Base-by-base conservation (phyloP, 2,113 vertebrate species). In the Eira barbara region DNA sequence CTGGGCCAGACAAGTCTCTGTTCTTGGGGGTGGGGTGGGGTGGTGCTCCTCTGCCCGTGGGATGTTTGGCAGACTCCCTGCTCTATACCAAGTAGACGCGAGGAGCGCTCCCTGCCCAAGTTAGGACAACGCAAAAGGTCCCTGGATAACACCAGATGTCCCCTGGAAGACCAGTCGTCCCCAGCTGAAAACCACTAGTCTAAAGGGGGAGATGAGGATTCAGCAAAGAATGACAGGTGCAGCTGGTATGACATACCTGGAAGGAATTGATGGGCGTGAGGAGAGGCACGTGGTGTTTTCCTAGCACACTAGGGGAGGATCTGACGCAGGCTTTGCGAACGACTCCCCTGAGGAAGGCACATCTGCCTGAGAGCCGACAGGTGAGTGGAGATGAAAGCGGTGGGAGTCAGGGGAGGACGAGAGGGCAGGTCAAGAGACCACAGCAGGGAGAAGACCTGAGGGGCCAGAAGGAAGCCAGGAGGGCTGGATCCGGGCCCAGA, bases 161-260 rank as follows among this genome's bases (percentile, higher is more conserved):
- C n/a, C 59, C 3, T 2, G 3, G 4, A 0, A 6, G 3, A 52
- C 6, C 15, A 49, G 0, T 2, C 0, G 1, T 6, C 15, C 21
- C 55, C 0, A 9, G 14, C 7, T 69, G 45, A 83, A 52, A 95
- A 45, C 31, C 29, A 17, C 2, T 3, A 9, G 17, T 76, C 18
- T 63, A 11, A 5, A 61, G 17, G 11, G 21, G 21, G 23, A 69
- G 7, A 29, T 1, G 39, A 18, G 0, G 23, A 20, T 17, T 74
- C 69, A 13, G 0, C 8, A 6, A 52, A 27, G 83, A 49, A 59
- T 10, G 14, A 6, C 21, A 31, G 0, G 0, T 23, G 79, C 15
- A 49, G n/a, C n/a, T 21, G 11, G 23, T n/a, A 12, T 5, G 15
- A 21, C 11, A 12, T 0, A 4, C 5, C 5, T 7, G 23, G 23